phyloP scores from a whole-genome alignment of 2,113 vertebrate genomes.

The Chamaea fasciata region DNA sequence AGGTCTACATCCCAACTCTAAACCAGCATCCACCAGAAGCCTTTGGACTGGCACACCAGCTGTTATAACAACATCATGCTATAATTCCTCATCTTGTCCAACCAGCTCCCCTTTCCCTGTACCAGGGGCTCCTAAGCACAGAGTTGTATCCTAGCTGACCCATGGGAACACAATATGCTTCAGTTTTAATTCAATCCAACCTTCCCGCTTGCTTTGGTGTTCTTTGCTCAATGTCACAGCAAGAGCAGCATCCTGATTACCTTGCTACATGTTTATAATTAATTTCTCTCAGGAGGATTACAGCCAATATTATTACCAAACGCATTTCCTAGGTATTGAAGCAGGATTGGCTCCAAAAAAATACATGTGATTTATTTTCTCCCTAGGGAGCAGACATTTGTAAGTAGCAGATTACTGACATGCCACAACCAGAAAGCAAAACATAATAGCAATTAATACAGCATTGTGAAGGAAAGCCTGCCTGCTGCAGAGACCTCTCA shows the following conservation, averaged over 20 bases:
- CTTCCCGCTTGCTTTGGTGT: background rate
- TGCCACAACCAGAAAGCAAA: slow-evolving; percentile 52
- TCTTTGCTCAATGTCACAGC: slow-evolving; percentile 42
- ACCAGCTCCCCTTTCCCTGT: background rate
- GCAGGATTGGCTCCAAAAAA: slow-evolving; percentile 24
- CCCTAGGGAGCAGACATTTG: slow-evolving; percentile 32
- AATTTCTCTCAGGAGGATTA: slow-evolving; percentile 45
- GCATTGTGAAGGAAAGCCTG: background rate
- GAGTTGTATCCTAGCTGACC: background rate
- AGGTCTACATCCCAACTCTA: accelerated
- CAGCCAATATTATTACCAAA: slow-evolving; percentile 53
- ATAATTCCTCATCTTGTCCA: background rate
- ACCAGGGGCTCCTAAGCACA: background rate
- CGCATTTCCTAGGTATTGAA: slow-evolving; percentile 22
- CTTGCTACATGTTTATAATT: slow-evolving; percentile 48
- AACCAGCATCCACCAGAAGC: background rate
- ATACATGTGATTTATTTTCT: slow-evolving; percentile 15
- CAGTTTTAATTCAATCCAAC: background rate
- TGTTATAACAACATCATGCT: background rate
- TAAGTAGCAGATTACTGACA: slow-evolving; percentile 50
- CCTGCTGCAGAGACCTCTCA: background rate
- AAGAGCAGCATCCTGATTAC: slow-evolving; percentile 30
- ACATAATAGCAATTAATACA: slow-evolving; percentile 37
- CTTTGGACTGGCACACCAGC: background rate
- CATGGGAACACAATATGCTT: accelerated